Percentiles rank a stretch among this genome's conserved stretches.
Conservation (phyloP, 2,797 vertebrate species). For the Lates japonicus region DNA sequence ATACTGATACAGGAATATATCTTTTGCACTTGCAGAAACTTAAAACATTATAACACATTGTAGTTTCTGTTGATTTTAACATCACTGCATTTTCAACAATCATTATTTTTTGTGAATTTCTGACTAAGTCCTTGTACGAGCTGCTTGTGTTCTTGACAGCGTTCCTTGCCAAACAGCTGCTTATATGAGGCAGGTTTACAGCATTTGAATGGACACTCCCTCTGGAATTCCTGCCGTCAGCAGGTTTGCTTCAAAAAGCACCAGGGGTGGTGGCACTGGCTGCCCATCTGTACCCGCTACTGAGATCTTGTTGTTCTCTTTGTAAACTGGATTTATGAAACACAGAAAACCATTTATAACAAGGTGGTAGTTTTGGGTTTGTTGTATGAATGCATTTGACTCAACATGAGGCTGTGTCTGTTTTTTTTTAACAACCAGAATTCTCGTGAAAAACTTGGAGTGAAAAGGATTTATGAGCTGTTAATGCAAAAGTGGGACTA, state of each 20-base stretch:
- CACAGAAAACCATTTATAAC: not conserved
- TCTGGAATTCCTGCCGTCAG: constrained; percentile 78
- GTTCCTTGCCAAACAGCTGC: constrained; percentile 58
- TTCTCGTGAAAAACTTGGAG: not conserved
- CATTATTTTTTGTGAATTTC: not conserved
- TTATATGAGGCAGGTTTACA: constrained; percentile 61
- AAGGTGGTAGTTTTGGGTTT: not conserved
- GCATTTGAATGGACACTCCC: constrained; percentile 67
- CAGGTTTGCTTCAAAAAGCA: constrained; percentile 71
- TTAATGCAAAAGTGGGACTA: not conserved
- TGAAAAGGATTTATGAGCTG: not conserved
- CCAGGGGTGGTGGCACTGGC: constrained; percentile 52
- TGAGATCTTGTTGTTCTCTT: constrained; percentile 25
- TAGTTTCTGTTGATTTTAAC: not conserved
- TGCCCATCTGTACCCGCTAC: constrained; percentile 52
- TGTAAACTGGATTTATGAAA: not conserved
- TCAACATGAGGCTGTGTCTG: not conserved
- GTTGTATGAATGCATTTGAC: not conserved
- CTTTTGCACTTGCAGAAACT: not conserved
- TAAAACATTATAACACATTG: not conserved
- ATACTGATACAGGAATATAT: not conserved
- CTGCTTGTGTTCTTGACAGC: constrained; percentile 32
- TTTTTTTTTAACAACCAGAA: not conserved
- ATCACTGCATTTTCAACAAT: not conserved
- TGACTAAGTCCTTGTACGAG: not conserved